Percentiles rank a stretch among this genome's conserved stretches.
phyloP scores from a whole-genome alignment of 2,797 vertebrate species.

The Selene dorsalis region DNA sequence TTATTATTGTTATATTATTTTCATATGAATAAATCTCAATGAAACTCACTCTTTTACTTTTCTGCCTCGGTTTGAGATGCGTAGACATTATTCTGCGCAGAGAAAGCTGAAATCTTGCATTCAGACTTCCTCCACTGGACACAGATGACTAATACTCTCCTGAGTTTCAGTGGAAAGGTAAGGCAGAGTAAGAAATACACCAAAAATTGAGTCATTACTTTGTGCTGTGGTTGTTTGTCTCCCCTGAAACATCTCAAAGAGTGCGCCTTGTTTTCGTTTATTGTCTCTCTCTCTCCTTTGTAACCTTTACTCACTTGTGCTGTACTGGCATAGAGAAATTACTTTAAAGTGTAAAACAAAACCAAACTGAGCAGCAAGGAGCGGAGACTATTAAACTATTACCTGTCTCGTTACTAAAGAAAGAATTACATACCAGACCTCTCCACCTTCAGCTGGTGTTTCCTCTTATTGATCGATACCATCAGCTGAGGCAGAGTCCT shows the following conservation, averaged over 20 bases:
- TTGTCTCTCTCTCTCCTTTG: constrained; percentile 1
- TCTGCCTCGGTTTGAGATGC: constrained; percentile 1
- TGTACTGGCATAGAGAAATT: background rate
- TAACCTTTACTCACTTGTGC: constrained; percentile 11
- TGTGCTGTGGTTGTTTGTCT: constrained; percentile 39
- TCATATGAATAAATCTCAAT: constrained; percentile 82
- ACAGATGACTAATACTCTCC: constrained; percentile 62
- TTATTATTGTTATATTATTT: constrained; percentile 81
- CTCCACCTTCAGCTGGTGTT: constrained; percentile 19
- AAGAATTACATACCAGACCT: background rate
- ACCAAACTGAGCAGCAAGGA: background rate
- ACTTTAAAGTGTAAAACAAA: constrained; percentile 4
- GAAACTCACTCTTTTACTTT: constrained; percentile 43
- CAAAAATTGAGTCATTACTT: constrained; percentile 51
- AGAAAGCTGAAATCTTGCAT: constrained; percentile 16
- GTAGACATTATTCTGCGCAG: constrained; percentile 19
- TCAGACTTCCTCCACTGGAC: constrained; percentile 38
- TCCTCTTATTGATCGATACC: constrained; percentile 27
- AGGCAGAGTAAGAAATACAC: constrained; percentile 40
- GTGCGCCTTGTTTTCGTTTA: constrained; percentile 30
- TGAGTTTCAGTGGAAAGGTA: constrained; percentile 27
- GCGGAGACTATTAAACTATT: constrained; percentile 7
- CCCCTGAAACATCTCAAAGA: constrained; percentile 40
- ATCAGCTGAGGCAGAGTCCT: constrained; percentile 3
- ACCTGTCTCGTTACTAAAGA: background rate